Base-by-base conservation (phyloP, 2,113 vertebrate species). In the Centropus bengalensis region DNA sequence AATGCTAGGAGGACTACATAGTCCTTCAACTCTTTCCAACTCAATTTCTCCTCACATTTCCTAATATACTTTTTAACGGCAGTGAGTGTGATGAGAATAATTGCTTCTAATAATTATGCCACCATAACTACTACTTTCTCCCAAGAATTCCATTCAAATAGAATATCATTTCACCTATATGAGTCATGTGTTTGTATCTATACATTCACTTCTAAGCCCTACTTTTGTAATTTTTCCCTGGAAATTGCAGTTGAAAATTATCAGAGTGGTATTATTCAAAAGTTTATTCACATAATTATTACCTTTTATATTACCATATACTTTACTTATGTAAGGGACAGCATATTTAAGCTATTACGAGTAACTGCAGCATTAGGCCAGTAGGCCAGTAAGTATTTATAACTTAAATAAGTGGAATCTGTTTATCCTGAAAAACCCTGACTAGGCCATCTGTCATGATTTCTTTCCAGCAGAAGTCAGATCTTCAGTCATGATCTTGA, bases 381-480 rank as follows among this genome's bases (percentile, higher is more conserved):
- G 73, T 93, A 88, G 84, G 92, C 28, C 68, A 91, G 16, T 78
- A 92, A 94, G 86, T 96, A 93, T 73, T 91, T 86, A 55, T 96
- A 95, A 90, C 80, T 89, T 88, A 94, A 94, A 86, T 59, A 86
- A 86, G 44, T 2, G 2, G 67, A 89, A 97, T 95, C 91, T 20
- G 5, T 96, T 97, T 92, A 95, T 59, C 95, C 74, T 78, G 52
- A 56, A 86, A 91, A 95, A 67, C 38, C 52, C 74, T 69, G 28
- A 88, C 59, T 42, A 74, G 32, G 14, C 81, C 94, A 94, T 86
- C 93, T 94, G 95, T 79, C 68, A 54, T 19, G 28, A 74, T 45
- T 77, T 87, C 54, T 45, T 91, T 22, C 60, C 38, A 62, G 77
- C 12, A n/a, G 27, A 75, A 67, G 64, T 75, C 69, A 75, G 82